A percentile compares a stretch with the other conserved stretches of the same genome.
Evolutionary conservation across 2,888 invertebrate species (phyloP).

Genomic region (Camptogramma bilineatum): DNA sequence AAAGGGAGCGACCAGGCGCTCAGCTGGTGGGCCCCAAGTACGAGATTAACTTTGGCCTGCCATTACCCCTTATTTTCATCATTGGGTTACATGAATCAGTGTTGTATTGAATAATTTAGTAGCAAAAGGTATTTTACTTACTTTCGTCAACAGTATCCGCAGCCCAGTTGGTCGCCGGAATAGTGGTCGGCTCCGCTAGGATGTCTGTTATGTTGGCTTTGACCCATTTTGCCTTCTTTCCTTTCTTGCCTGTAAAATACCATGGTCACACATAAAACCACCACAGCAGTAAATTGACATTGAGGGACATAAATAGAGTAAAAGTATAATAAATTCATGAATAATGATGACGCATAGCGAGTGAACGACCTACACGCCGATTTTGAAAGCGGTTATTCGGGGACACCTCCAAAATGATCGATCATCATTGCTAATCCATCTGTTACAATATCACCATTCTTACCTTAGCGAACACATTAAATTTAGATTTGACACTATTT

Average conservation of each 20-base stretch:
- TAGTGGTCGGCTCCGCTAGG: constrained; percentile 89
- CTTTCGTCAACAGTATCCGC: constrained; percentile 94
- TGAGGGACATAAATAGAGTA: constrained; percentile 44
- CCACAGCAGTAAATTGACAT: constrained; percentile 27
- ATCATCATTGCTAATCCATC: constrained; percentile 49
- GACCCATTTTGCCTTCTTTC: constrained; percentile 94
- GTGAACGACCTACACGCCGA: constrained; percentile 77
- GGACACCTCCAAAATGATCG: constrained; percentile 57
- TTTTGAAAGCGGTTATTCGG: constrained; percentile 78
- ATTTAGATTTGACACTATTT: constrained; percentile 44
- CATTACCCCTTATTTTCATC: constrained; percentile 79
- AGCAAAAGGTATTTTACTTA: constrained; percentile 66
- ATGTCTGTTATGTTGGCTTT: constrained; percentile 93
- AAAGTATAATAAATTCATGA: constrained; percentile 61
- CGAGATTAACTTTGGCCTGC: constrained; percentile 90
- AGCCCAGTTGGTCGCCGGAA: constrained; percentile 89
- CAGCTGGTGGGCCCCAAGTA: constrained; percentile 89
- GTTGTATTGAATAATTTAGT: not conserved
- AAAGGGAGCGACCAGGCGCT: constrained; percentile 84
- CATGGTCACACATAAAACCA: constrained; percentile 34
- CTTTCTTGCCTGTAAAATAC: constrained; percentile 89
- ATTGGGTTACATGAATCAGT: constrained; percentile 58
- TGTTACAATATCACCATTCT: constrained; percentile 46
- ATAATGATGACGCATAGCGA: constrained; percentile 78
- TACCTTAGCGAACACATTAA: constrained; percentile 44